Base-by-base conservation (phyloP, 1,140 invertebrate genomes). In the Trichonephila clavata region DNA sequence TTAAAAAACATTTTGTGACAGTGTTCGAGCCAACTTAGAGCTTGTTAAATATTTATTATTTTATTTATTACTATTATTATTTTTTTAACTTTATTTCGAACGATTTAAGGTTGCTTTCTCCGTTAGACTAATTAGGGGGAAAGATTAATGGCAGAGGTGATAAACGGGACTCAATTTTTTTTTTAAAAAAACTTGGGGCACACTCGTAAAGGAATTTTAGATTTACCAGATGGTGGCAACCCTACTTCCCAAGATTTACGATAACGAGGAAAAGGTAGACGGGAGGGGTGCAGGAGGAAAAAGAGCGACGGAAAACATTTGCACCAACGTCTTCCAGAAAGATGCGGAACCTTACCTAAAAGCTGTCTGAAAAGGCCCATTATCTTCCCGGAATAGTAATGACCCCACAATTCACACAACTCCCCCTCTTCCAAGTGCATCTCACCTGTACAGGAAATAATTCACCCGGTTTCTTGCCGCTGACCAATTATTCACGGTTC, bases 401-500 rank as follows among this genome's bases (percentile, higher is more conserved):
- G 68, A 24, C 68, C 68, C 27, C 68, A 16, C 18, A 77, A 27
- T 27, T 77, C 24, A 27, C 24, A 27, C 14, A 77, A 27, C 27
- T 77, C 27, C 68, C 68, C 68, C 68, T 77, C 27, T 77, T 77
- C 27, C 27, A 50, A 27, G 27, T 18, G 32, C 16, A 32, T 24
- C 27, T 77, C 68, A 77, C 68, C 68, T 77, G 68, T 50, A 50
- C 50, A 50, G 10, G 50, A 50, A 50, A 50, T 50, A 50, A 50
- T 50, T 50, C 50, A 10, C 50, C 0, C 10, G 50, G 50, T 50
- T 77, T 77, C 68, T 77, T 20, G 68, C 68, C 68, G 68, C 68
- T 77, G 68, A 77, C 68, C 68, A 77, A 77, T 77, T 77, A 77
- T 77, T 77, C 68, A 77, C 32, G 68, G 68, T 77, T 77, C 27